Evolutionary conservation across 2,113 vertebrate species (phyloP).

Genomic region (Nibea albiflora): DNA sequence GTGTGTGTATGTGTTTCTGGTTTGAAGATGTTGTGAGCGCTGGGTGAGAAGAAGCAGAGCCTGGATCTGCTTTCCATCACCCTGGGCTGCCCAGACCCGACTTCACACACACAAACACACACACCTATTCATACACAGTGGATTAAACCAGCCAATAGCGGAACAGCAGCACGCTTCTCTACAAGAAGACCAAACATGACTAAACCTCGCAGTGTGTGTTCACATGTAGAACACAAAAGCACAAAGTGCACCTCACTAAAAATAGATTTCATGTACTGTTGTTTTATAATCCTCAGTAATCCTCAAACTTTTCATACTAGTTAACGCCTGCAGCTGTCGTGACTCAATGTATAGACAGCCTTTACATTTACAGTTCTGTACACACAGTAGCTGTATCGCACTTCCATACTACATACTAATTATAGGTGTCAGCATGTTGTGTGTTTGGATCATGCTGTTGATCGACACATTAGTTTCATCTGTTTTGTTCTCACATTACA

Average conservation of each 20-base stretch:
- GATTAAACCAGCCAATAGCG: slow-evolving; percentile 65
- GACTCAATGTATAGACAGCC: not conserved
- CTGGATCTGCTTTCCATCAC: slow-evolving; percentile 83
- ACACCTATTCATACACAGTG: slow-evolving; percentile 56
- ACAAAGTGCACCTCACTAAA: slow-evolving; percentile 21
- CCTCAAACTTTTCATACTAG: not conserved
- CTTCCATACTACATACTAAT: not conserved
- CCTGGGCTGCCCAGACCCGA: slow-evolving; percentile 65
- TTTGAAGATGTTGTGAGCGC: slow-evolving; percentile 74
- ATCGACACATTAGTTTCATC: too few species aligned
- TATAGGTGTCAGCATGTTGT: too few species aligned
- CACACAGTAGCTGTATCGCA: not conserved
- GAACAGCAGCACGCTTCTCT: slow-evolving; percentile 35
- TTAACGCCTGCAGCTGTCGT: slow-evolving; percentile 1
- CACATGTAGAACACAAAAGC: slow-evolving; percentile 46
- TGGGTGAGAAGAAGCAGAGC: slow-evolving; percentile 80
- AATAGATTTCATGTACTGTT: slow-evolving; percentile 42
- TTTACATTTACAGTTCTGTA: not conserved
- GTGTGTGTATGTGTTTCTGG: slow-evolving; percentile 49
- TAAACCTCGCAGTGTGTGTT: slow-evolving; percentile 20
- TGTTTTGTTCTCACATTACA: too few species aligned
- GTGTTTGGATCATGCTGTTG: too few species aligned
- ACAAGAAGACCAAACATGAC: slow-evolving; percentile 51
- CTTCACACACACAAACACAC: slow-evolving; percentile 41
- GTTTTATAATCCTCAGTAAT: slow-evolving; percentile 53